Evolutionary conservation across 2,113 vertebrate species (phyloP).

Genomic region (Nyctibius bracteatus): DNA sequence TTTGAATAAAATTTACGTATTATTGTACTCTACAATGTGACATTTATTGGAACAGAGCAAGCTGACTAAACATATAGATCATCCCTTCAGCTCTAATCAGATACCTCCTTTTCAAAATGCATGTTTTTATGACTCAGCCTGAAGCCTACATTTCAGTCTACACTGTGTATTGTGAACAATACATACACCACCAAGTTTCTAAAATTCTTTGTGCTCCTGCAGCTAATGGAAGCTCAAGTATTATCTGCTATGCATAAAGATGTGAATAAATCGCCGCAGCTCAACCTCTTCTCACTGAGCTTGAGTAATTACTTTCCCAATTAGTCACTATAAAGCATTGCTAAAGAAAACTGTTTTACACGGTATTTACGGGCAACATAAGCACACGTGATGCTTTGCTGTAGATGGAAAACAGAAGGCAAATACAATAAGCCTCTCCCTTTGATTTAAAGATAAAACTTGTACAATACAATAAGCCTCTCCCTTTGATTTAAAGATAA

Average conservation of each 20-base stretch:
- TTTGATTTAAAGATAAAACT: background rate
- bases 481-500: background rate
- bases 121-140: background rate
- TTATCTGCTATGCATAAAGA: conserved; percentile 1
- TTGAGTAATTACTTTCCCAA: conserved; percentile 4
- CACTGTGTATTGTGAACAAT: no score
- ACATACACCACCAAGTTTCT: background rate
- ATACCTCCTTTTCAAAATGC: background rate
- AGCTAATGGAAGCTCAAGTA: conserved; percentile 35
- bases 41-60: background rate
- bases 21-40: background rate
- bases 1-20: background rate
- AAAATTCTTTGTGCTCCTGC: conserved; percentile 14
- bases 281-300: background rate
- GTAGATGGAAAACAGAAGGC: background rate
- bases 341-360: background rate
- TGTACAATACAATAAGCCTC: background rate
- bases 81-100: background rate
- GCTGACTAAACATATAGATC: background rate
- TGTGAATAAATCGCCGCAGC: conserved; percentile 21
- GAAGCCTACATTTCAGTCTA: no score
- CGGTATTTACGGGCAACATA: background rate
- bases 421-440: background rate
- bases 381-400: background rate
- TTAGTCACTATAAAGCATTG: background rate